phyloP scores from a whole-genome alignment of 2,797 vertebrate species.

The Carapus acus region DNA sequence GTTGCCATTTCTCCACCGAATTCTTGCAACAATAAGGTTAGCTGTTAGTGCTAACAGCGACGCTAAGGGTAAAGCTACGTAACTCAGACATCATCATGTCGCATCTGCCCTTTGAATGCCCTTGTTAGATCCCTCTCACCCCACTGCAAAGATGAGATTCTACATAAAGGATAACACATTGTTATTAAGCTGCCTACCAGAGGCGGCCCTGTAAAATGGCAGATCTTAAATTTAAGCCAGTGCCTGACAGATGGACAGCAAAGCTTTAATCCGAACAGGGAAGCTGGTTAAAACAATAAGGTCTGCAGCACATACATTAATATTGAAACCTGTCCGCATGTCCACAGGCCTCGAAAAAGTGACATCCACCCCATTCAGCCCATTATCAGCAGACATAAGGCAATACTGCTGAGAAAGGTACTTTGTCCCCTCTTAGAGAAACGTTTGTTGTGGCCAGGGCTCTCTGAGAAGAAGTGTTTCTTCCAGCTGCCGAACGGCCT shows the following conservation, averaged over 20 bases:
- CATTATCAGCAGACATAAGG: too few species aligned
- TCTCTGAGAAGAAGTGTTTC: too few species aligned
- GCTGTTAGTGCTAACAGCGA: conserved; percentile 18
- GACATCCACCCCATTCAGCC: too few species aligned
- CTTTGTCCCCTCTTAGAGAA: too few species aligned
- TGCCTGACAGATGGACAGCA: conserved; percentile 70
- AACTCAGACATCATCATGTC: conserved; percentile 16
- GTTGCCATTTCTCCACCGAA: not conserved
- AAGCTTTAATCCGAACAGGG: conserved; percentile 68
- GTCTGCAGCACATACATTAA: conserved; percentile 54
- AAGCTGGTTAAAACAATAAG: conserved; percentile 62
- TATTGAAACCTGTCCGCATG: conserved; percentile 34
- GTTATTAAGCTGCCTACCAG: conserved; percentile 57
- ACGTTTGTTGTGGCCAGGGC: too few species aligned
- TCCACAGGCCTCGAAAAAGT: too few species aligned
- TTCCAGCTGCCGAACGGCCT: too few species aligned
- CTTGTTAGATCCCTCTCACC: conserved; percentile 42
- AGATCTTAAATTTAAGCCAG: conserved; percentile 70
- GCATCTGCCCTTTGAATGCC: conserved; percentile 42
- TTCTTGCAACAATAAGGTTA: not conserved
- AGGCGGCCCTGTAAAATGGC: conserved; percentile 62
- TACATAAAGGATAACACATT: conserved; percentile 58
- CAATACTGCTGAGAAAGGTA: too few species aligned
- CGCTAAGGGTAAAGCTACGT: conserved; percentile 37
- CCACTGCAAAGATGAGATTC: conserved; percentile 39